Conservation (phyloP, 2,113 vertebrate genomes). For the Alaudala cheleensis region DNA sequence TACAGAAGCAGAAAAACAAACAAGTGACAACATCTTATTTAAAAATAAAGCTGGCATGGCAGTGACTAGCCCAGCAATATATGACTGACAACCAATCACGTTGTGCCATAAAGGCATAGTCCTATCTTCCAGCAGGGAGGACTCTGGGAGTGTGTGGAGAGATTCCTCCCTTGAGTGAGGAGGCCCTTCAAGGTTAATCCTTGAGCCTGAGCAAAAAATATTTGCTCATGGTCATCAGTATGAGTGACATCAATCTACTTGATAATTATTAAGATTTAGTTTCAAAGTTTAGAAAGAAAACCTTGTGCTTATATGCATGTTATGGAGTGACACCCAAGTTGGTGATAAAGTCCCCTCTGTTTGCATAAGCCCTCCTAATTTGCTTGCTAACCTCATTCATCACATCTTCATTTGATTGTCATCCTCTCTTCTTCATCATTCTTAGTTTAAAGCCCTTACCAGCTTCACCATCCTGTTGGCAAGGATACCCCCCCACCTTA, state of each 20-base stretch:
- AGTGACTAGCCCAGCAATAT: not conserved
- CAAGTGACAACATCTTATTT: not conserved
- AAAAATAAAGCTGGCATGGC: not conserved
- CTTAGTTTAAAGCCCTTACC: not conserved
- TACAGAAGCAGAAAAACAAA: not conserved
- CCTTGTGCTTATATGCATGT: not conserved
- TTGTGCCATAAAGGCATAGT: not conserved
- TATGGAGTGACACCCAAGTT: not conserved
- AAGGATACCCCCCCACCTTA: not conserved
- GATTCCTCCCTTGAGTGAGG: not conserved
- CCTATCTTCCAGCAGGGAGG: not conserved
- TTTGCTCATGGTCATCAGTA: not conserved
- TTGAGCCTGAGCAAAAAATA: not conserved
- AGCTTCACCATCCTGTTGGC: not conserved
- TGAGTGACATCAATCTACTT: not conserved
- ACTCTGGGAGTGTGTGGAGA: not conserved
- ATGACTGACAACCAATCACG: not conserved
- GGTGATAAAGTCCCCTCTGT: not conserved
- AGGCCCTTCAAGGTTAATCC: not conserved
- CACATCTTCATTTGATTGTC: not conserved
- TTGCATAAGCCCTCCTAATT: not conserved
- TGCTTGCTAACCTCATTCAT: not conserved
- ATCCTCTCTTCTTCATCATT: not conserved
- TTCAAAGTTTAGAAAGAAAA: not conserved
- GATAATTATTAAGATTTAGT: not conserved